Percentiles rank a stretch among this genome's conserved stretches.
Evolutionary conservation across 2,113 vertebrate genomes (phyloP).

Genomic region (Ia io): DNA sequence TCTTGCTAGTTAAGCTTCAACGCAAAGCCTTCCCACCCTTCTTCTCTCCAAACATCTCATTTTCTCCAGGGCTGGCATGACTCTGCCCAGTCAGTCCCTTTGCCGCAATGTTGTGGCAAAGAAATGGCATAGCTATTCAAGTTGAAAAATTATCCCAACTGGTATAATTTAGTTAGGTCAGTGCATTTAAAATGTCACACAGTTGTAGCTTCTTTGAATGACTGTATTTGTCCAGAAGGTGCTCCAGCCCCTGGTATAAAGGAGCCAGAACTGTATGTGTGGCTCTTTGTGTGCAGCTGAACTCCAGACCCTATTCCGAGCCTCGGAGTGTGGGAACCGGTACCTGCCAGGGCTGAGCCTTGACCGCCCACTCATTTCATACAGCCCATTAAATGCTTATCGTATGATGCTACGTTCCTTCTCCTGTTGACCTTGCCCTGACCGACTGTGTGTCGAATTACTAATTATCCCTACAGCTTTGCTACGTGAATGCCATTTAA

Average conservation of each 20-base stretch:
- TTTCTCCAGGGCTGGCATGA: background rate
- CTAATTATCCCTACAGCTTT: conserved; percentile 48
- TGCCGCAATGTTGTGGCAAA: conserved; percentile 42
- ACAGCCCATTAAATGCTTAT: conserved; percentile 12
- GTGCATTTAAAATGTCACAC: conserved; percentile 33
- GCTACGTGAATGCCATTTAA: conserved; percentile 41
- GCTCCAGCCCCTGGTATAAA: background rate
- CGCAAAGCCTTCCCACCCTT: background rate
- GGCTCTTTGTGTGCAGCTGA: background rate
- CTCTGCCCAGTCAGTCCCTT: background rate
- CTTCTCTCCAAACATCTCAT: conserved; percentile 14
- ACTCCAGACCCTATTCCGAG: background rate
- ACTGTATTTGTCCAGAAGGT: conserved; percentile 37
- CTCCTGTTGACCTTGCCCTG: conserved; percentile 46
- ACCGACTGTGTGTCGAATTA: background rate
- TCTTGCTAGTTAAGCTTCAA: background rate
- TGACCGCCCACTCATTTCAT: conserved; percentile 62
- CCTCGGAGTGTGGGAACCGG: conserved; percentile 42
- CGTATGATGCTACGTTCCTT: conserved; percentile 3
- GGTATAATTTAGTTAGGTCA: conserved; percentile 37
- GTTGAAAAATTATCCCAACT: conserved; percentile 45
- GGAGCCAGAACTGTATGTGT: background rate
- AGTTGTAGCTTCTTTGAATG: conserved; percentile 30
- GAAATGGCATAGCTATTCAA: conserved; percentile 52
- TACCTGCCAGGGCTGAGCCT: conserved; percentile 55